A percentile compares a stretch with the other conserved stretches of the same genome.
Evolutionary conservation across 2,113 vertebrate genomes (phyloP).

Genomic region (Silurus meridionalis): DNA sequence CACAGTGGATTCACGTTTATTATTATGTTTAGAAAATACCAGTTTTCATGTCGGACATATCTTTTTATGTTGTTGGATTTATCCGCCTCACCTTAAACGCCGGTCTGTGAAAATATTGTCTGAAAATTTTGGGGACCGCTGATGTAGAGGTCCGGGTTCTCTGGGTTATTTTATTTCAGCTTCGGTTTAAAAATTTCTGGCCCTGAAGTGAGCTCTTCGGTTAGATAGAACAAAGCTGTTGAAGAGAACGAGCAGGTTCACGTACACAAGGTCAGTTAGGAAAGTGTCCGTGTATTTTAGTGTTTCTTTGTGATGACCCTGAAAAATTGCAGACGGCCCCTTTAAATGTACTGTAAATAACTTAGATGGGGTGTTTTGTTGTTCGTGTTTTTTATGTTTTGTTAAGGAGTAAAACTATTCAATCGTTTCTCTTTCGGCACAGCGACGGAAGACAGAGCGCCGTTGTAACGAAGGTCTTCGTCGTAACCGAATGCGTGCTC

Average conservation of each 20-base stretch:
- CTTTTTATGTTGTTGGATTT: too few relatives aligned
- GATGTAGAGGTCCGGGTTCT: too few relatives aligned
- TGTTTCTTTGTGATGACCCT: not conserved
- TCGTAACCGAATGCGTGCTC: conserved; percentile 69
- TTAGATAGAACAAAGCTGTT: not conserved
- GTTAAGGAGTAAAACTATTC: too few relatives aligned
- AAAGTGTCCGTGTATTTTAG: not conserved
- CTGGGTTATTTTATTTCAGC: not conserved
- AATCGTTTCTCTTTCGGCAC: not conserved
- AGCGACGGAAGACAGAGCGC: conserved; percentile 88
- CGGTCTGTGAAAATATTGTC: too few relatives aligned
- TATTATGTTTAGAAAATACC: too few relatives aligned
- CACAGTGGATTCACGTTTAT: too few relatives aligned
- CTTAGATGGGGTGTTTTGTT: not conserved
- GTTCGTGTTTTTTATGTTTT: not conserved
- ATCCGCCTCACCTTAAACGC: too few relatives aligned
- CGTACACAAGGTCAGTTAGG: not conserved
- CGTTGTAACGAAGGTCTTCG: conserved; percentile 87
- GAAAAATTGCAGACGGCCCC: not conserved
- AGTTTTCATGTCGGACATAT: too few relatives aligned
- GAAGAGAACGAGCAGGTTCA: not conserved
- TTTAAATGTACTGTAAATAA: not conserved
- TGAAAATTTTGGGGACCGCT: too few relatives aligned
- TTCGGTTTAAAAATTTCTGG: not conserved
- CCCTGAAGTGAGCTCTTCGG: not conserved